phyloP scores from a whole-genome alignment of 2,888 invertebrate species.

The Oegoconia quadripuncta region DNA sequence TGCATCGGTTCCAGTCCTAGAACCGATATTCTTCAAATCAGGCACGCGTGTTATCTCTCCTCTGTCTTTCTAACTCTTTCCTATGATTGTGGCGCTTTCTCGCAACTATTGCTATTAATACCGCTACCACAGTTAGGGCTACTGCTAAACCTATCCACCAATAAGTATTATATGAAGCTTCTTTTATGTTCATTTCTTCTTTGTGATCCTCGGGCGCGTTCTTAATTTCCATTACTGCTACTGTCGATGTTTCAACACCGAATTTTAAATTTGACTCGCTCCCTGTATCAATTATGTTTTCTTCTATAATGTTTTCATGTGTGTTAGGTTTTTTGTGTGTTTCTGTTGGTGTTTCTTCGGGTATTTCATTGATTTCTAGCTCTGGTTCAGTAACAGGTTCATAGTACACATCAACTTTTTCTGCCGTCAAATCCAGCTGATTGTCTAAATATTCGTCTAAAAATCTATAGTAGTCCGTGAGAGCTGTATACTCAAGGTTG shows the following conservation, averaged over 20 bases:
- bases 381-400: conserved; percentile 30
- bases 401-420: conserved; percentile 51
- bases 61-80: conserved; percentile 67
- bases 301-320: conserved; percentile 32
- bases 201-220: conserved; percentile 52
- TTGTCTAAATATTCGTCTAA: conserved; percentile 75
- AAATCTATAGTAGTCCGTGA: conserved; percentile 77
- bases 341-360: conserved; percentile 25
- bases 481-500: conserved; percentile 66
- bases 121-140: conserved; percentile 55
- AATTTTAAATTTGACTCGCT: conserved; percentile 50
- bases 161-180: conserved; percentile 67
- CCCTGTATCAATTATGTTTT: conserved; percentile 55
- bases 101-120: conserved; percentile 66
- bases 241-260: conserved; percentile 60
- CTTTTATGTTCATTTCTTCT: conserved; percentile 44
- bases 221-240: conserved; percentile 68
- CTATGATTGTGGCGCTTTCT: conserved; percentile 73
- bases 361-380: conserved; percentile 50
- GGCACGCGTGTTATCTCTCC: conserved; percentile 64
- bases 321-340: conserved; percentile 29
- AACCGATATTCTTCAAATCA: conserved; percentile 78
- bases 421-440: conserved; percentile 56
- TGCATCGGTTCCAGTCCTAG: conserved; percentile 60
- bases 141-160: conserved; percentile 76